Conservation (phyloP, 2,888 invertebrate species). For the Tiphia femorata region DNA sequence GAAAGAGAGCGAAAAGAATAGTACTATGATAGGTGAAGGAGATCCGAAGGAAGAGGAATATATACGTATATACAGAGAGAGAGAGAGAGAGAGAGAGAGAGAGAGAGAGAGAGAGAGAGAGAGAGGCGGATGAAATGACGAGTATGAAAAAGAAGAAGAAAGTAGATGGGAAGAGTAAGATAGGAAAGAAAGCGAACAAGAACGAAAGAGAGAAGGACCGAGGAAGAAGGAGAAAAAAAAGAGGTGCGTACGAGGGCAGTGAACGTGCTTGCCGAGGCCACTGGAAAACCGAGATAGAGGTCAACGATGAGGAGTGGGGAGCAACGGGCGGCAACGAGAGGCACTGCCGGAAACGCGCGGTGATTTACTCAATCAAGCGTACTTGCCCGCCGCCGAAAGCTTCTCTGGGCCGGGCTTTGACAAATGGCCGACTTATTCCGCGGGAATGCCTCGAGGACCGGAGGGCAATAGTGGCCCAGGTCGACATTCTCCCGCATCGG, state of each 20-base stretch:
- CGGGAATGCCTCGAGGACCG: slow-evolving; percentile 17
- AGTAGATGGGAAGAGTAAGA: not conserved
- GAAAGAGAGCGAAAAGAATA: too few species aligned
- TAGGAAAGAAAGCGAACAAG: too few species aligned
- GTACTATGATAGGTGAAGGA: too few species aligned
- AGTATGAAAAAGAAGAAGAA: not conserved
- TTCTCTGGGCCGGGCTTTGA: slow-evolving; percentile 27
- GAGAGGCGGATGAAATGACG: not conserved
- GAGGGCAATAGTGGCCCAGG: slow-evolving; percentile 7
- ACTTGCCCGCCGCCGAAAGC: slow-evolving; percentile 24
- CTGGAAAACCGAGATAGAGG: not conserved
- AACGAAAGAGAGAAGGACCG: too few species aligned
- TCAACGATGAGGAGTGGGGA: not conserved
- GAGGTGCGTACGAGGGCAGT: not conserved
- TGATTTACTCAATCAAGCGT: slow-evolving; percentile 43
- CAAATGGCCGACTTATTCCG: slow-evolving; percentile 38
- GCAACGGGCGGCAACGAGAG: not conserved
- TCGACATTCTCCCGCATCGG: slow-evolving; percentile 7
- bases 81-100: slow-evolving; percentile 4
- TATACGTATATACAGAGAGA: too few species aligned
- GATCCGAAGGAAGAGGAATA: too few species aligned
- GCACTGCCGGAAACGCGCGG: slow-evolving; percentile 16
- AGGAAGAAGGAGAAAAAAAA: not conserved
- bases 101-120: not conserved
- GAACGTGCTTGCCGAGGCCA: not conserved